These are phyloP conservation scores for Phyllopteryx taeniolatus DNA, from an alignment of 2,113 vertebrate species.

Conservation along the genomic window DNA sequence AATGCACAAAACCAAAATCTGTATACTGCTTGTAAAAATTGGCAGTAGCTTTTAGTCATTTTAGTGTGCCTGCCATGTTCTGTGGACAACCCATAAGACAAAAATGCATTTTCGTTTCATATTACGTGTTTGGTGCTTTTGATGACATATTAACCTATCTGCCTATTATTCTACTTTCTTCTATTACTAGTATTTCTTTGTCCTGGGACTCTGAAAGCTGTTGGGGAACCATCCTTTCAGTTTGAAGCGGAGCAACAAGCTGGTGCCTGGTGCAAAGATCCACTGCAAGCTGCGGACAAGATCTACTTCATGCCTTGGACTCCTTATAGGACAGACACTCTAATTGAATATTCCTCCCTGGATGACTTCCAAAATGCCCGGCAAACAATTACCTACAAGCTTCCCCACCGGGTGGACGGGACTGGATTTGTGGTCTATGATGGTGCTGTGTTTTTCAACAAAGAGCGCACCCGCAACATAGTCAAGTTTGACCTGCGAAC, in stretches of 20 bases:
- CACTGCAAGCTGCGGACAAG: slow-evolving; percentile 97
- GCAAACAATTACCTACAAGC: slow-evolving; percentile 94
- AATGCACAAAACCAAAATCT: slow-evolving; percentile 67
- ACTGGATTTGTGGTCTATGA: slow-evolving; percentile 99
- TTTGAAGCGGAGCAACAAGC: slow-evolving; percentile 98
- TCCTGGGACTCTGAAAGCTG: slow-evolving; percentile 98
- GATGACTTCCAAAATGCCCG: slow-evolving; percentile 93
- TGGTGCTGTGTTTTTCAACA: slow-evolving; percentile 98
- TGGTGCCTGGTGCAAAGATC: slow-evolving; percentile 99
- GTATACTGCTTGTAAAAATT: slow-evolving; percentile 64
- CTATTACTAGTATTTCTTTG: slow-evolving; percentile 98
- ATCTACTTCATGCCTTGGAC: slow-evolving; percentile 99
- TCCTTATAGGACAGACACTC: slow-evolving; percentile 95
- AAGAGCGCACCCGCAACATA: slow-evolving; percentile 96
- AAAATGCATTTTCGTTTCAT: slow-evolving; percentile 24
- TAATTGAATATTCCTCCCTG: slow-evolving; percentile 94
- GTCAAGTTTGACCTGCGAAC: slow-evolving; percentile 98
- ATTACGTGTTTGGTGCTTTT: slow-evolving; percentile 12
- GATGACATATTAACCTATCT: slow-evolving; percentile 54
- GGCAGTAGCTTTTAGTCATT: slow-evolving; percentile 66
- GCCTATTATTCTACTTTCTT: slow-evolving; percentile 83
- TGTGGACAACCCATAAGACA: slow-evolving; percentile 67
- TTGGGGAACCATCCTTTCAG: slow-evolving; percentile 94
- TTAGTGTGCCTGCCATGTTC: slow-evolving; percentile 66
- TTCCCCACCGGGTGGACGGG: slow-evolving; percentile 95